Evolutionary conservation across 2,797 vertebrate species (phyloP).

Genomic region (Notamacropus eugenii): DNA sequence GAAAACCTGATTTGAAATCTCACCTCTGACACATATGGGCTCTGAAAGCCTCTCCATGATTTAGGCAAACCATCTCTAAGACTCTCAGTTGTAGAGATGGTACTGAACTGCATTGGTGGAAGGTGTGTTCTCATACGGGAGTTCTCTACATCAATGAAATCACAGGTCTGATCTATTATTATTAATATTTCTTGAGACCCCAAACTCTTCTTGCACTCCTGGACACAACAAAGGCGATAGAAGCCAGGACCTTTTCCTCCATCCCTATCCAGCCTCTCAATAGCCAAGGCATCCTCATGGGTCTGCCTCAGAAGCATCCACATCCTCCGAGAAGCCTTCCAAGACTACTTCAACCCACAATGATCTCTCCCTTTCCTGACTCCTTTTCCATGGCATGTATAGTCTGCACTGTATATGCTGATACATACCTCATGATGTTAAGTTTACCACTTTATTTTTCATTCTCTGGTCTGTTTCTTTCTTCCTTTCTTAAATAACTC

Average conservation of each 20-base stretch:
- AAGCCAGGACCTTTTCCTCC: too few species aligned
- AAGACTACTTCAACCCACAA: not conserved
- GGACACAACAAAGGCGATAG: too few species aligned
- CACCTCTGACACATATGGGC: not conserved
- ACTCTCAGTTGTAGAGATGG: not conserved
- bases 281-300: not conserved
- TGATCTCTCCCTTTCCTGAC: not conserved
- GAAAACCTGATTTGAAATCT: not conserved
- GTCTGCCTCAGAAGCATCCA: not conserved
- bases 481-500: not conserved
- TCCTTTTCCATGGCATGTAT: not conserved
- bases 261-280: not conserved
- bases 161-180: too few species aligned
- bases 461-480: not conserved
- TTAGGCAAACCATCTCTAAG: not conserved
- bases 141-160: too few species aligned
- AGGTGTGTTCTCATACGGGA: not conserved
- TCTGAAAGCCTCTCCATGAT: too few species aligned
- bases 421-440: not conserved
- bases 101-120: not conserved
- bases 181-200: too few species aligned
- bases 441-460: not conserved
- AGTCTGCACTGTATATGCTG: not conserved
- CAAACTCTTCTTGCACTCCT: too few species aligned
- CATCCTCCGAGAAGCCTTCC: not conserved